A percentile compares a stretch with the other conserved stretches of the same genome.
These are phyloP conservation scores for Enteromius fasciolatus DNA, from an alignment of 2,797 vertebrate species.

Conservation along the genomic window DNA sequence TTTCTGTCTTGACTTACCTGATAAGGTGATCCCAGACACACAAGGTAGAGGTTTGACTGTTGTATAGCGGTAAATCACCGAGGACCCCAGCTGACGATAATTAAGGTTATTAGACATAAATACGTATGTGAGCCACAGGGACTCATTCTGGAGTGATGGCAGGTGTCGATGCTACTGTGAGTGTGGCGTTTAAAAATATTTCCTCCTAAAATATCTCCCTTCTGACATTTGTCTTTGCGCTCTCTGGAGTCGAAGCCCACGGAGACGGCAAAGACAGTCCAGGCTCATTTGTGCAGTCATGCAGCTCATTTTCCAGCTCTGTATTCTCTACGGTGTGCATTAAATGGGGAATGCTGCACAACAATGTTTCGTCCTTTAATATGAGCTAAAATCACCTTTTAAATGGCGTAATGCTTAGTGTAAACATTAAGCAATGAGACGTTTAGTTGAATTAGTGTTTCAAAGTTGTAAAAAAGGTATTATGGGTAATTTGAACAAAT, in stretches of 20 bases:
- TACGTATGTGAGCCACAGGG: constrained; percentile 45
- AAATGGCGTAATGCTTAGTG: background rate
- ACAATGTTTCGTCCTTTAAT: constrained; percentile 4
- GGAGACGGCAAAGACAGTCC: constrained; percentile 11
- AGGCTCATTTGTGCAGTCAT: constrained; percentile 31
- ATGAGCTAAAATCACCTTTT: constrained; percentile 15
- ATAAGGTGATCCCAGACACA: constrained; percentile 27
- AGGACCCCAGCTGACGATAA: constrained; percentile 50
- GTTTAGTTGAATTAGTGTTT: background rate
- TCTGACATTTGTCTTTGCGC: constrained; percentile 44
- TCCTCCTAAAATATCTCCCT: constrained; percentile 52
- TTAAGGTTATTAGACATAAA: constrained; percentile 58
- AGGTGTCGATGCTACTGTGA: constrained; percentile 30
- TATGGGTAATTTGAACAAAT: background rate
- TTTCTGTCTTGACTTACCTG: constrained; percentile 5
- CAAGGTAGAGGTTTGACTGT: constrained; percentile 21
- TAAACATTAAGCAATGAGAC: background rate
- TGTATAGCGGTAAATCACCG: constrained; percentile 41
- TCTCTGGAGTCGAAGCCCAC: constrained; percentile 24
- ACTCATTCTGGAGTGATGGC: constrained; percentile 32
- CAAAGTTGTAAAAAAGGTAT: constrained; percentile 18
- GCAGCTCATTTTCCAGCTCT: constrained; percentile 8
- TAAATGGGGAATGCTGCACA: background rate
- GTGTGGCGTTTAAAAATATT: constrained; percentile 55
- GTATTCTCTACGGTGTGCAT: constrained; percentile 11